Evolutionary conservation across 2,113 vertebrate genomes (phyloP), one percentile per base, ranked within the genome.

Genomic region (Delphinapterus leucas): DNA sequence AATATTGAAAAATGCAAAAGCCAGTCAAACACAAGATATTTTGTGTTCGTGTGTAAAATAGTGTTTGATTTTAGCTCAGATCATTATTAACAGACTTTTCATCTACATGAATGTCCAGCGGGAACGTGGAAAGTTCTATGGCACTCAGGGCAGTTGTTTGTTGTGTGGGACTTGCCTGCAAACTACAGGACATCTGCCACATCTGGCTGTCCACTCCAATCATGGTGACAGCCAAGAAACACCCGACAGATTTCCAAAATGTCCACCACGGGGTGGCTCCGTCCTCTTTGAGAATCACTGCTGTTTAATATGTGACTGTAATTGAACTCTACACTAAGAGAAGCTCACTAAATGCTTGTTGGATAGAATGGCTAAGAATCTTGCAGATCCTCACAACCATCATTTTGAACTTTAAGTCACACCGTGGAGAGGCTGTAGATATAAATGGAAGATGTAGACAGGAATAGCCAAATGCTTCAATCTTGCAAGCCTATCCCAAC

Each of bases 351-450:
- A 63, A 10, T 83, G 55, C 36, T 70, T 74, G 47, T 68, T 58
- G 86, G 67, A 61, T 55, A 60, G 68, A 76, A 26, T 61, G 82
- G 33, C 25, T 31, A 70, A 36, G n/a, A 83, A 70, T 76, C 82
- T 90, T 77, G 53, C 36, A 44, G 81, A 77, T 83, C 55, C 81
- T 92, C 61, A 13, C 36, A 33, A 26, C 31, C 14, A 38, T n/a
- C 38, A 70, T 95, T 61, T 74, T 38, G 61, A 96, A 91, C 63
- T 95, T 91, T 38, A 88, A 63, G 70, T 79, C 41, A 70, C 23
- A 38, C 20, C 9, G 31, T 70, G 68, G 58, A 82, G 41, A 86
- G 53, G 23, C 49, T 61, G 14, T 61, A 63, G 26, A 49, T 49
- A 61, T 10, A 55, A 65, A 25, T 21, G 74, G 81, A 77, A 88